Conservation (phyloP, 1,140 invertebrate species). For the Acromyrmex echinatior region DNA sequence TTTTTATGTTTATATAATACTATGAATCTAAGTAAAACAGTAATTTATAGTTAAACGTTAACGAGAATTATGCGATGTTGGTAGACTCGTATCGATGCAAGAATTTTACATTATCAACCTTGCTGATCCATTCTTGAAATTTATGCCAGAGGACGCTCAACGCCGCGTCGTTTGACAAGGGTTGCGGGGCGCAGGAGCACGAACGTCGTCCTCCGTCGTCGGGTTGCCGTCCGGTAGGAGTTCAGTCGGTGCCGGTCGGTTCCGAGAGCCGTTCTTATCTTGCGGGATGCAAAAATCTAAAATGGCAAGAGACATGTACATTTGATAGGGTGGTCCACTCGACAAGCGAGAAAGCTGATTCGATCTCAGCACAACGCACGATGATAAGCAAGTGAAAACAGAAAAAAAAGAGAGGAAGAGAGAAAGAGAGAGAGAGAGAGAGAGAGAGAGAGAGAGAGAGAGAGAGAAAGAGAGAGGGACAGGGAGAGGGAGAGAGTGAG, state of each 20-base stretch:
- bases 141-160: background rate
- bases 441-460: background rate
- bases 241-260: slow-evolving; percentile 82
- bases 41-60: background rate
- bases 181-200: slow-evolving; percentile 65
- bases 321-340: slow-evolving; percentile 79
- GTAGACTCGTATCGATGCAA: background rate
- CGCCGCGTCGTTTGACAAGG: background rate
- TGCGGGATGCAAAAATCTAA: slow-evolving; percentile 72
- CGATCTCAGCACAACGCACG: slow-evolving; percentile 14
- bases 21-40: background rate
- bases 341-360: slow-evolving; percentile 46
- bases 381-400: slow-evolving; percentile 62
- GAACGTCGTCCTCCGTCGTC: slow-evolving; percentile 56
- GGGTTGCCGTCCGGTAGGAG: slow-evolving; percentile 79
- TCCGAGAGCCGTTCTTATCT: slow-evolving; percentile 80
- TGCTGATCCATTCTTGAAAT: background rate
- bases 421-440: background rate
- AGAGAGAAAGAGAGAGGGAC: background rate
- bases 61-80: background rate
- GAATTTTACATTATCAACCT: background rate
- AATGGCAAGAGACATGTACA: slow-evolving; percentile 80
- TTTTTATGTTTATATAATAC: too few relatives aligned
- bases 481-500: slow-evolving; percentile 3
- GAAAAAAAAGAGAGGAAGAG: background rate